phyloP scores from a whole-genome alignment of 1,140 invertebrate genomes.

The Hydropsyche tenuis region DNA sequence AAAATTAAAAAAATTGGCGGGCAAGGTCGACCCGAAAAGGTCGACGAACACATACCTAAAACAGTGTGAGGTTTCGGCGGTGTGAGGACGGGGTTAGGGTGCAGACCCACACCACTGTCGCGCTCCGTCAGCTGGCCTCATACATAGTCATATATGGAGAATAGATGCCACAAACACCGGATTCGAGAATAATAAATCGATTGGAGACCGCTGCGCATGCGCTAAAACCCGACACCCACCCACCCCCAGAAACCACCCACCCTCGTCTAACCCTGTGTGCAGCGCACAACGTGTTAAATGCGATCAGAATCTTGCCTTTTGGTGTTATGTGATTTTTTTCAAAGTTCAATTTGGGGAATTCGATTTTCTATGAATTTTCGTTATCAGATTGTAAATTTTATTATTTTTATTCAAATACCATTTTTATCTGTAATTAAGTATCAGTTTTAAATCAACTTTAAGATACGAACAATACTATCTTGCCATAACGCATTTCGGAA shows the following conservation, averaged over 20 bases:
- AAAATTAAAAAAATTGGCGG: too few species aligned
- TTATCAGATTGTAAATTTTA: too few species aligned
- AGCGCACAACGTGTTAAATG: slow-evolving; percentile 47
- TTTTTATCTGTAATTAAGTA: too few species aligned
- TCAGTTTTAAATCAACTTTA: too few species aligned
- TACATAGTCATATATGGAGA: slow-evolving; percentile 52
- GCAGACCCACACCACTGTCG: not conserved
- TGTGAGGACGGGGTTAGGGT: not conserved
- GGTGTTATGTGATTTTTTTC: not conserved
- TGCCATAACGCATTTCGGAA: not conserved
- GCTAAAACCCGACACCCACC: slow-evolving; percentile 23
- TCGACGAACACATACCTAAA: too few species aligned
- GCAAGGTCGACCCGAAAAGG: too few species aligned
- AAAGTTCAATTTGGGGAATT: too few species aligned
- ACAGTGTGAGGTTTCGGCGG: too few species aligned
- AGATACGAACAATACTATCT: too few species aligned
- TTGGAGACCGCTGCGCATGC: slow-evolving; percentile 45
- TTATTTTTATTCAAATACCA: too few species aligned
- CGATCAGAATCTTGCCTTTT: not conserved
- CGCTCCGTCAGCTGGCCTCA: slow-evolving; percentile 41
- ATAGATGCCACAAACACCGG: slow-evolving; percentile 50
- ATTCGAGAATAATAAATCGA: slow-evolving; percentile 52
- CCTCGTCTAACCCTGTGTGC: not conserved
- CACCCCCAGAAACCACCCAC: slow-evolving; percentile 23
- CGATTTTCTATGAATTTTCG: too few species aligned